Percentiles rank a stretch among this genome's conserved stretches.
These are phyloP conservation scores for Pseudorhiza aurosa DNA, from an alignment of 30 jellyfish, hydroid and myxozoan genomes.

Conservation along the genomic window DNA sequence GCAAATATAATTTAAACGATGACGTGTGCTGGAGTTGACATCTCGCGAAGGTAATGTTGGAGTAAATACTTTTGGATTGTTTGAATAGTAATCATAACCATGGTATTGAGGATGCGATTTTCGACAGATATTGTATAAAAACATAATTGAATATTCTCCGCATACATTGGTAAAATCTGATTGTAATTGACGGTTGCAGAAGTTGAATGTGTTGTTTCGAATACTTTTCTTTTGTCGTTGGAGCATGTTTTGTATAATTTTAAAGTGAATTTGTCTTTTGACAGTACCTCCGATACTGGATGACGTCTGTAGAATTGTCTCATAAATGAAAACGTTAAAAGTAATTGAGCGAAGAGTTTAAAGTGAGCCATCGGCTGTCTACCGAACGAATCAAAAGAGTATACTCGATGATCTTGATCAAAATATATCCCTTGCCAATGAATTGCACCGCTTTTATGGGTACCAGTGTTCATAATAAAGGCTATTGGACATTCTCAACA, in stretches of 20 bases:
- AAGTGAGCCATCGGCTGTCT: neutral
- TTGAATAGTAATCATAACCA: neutral
- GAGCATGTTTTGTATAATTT: neutral
- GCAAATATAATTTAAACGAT: too few relatives aligned
- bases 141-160: neutral
- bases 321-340: neutral
- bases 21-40: too few relatives aligned
- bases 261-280: neutral
- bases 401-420: neutral
- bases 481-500: neutral
- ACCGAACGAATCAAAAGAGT: slow-evolving; percentile 1
- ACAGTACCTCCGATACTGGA: neutral
- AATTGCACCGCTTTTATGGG: neutral
- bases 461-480: neutral
- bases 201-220: neutral
- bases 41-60: too few relatives aligned
- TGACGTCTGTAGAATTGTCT: too few relatives aligned
- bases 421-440: slow-evolving; percentile 1
- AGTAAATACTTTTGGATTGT: too few relatives aligned
- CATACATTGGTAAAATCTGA: neutral
- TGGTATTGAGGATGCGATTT: neutral
- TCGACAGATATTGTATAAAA: neutral
- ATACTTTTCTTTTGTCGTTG: neutral
- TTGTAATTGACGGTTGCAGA: neutral
- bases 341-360: neutral